Percentiles rank a stretch among this genome's conserved stretches.
Evolutionary conservation across 2,888 invertebrate species (phyloP).

Genomic region (Notodonta ziczac): DNA sequence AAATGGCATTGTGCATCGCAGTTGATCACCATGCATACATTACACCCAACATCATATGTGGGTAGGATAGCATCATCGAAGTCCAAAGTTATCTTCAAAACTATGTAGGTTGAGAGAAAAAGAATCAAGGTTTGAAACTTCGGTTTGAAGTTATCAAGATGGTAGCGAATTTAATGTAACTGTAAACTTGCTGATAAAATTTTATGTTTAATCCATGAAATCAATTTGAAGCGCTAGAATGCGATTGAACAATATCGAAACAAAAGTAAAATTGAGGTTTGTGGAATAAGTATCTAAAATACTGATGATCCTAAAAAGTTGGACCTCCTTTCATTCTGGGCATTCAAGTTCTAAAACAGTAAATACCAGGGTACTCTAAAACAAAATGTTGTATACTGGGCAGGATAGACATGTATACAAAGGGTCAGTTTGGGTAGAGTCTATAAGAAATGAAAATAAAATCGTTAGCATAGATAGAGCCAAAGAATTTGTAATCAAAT

Average conservation of each 20-base stretch:
- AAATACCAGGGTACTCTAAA: too few relatives aligned
- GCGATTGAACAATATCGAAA: slow-evolving; percentile 3
- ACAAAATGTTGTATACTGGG: too few relatives aligned
- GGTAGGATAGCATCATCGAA: slow-evolving; percentile 54
- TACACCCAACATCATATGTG: slow-evolving; percentile 47
- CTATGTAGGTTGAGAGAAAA: slow-evolving; percentile 6
- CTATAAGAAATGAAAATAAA: too few relatives aligned
- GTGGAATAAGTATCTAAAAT: background rate
- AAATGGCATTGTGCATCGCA: slow-evolving; percentile 42
- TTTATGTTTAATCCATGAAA: slow-evolving; percentile 7
- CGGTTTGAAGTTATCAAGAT: slow-evolving; percentile 4
- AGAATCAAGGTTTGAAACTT: slow-evolving; percentile 9
- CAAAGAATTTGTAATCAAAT: too few relatives aligned
- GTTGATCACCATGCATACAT: slow-evolving; percentile 27
- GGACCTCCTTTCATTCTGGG: too few relatives aligned
- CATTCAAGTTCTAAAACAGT: too few relatives aligned
- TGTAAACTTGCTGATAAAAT: slow-evolving; percentile 9
- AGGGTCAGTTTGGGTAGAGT: too few relatives aligned
- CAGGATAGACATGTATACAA: too few relatives aligned
- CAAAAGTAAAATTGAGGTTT: slow-evolving; percentile 4
- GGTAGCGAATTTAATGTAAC: slow-evolving; percentile 1
- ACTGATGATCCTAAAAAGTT: background rate
- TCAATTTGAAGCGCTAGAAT: slow-evolving; percentile 3
- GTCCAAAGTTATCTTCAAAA: slow-evolving; percentile 2
- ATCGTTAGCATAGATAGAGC: too few relatives aligned